Evolutionary conservation across 2,797 vertebrate species (phyloP).

Genomic region (Margarornis squamiger): DNA sequence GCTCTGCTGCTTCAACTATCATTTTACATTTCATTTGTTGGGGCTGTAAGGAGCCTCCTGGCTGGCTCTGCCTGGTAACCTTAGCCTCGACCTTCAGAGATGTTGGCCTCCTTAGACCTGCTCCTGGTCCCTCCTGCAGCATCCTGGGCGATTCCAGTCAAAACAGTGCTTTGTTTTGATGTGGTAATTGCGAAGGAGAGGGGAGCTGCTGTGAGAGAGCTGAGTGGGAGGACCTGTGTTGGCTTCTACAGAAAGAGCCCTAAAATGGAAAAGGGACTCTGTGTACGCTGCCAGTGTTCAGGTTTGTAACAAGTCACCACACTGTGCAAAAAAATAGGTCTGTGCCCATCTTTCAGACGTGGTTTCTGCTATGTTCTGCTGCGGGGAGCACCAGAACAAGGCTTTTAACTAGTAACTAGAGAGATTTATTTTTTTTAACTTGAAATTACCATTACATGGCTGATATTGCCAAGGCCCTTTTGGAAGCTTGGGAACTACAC

Average conservation of each 20-base stretch:
- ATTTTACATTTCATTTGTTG: neutral
- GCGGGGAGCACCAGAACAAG: neutral
- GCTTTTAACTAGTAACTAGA: neutral
- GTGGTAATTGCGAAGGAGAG: neutral
- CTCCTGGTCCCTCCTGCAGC: constrained; percentile 32
- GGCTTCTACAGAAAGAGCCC: constrained; percentile 28
- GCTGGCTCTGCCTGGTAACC: constrained; percentile 53
- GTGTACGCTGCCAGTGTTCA: neutral
- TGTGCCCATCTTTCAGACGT: neutral
- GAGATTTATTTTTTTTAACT: neutral
- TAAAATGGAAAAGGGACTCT: constrained; percentile 29
- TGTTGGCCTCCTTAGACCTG: constrained; percentile 9
- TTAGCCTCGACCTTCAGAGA: constrained; percentile 71
- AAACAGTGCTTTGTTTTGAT: constrained; percentile 64
- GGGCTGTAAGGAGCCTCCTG: neutral
- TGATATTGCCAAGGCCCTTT: neutral
- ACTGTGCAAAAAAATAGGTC: neutral
- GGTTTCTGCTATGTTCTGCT: neutral
- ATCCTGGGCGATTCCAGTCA: constrained; percentile 59
- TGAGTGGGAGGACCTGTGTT: constrained; percentile 41
- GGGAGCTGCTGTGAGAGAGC: constrained; percentile 15
- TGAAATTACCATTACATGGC: neutral
- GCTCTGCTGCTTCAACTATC: neutral
- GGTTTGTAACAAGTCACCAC: neutral
- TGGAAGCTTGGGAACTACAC: neutral